These are phyloP conservation scores for Microplitis demolitor DNA, from an alignment of 1,140 invertebrate species.

Conservation along the genomic window DNA sequence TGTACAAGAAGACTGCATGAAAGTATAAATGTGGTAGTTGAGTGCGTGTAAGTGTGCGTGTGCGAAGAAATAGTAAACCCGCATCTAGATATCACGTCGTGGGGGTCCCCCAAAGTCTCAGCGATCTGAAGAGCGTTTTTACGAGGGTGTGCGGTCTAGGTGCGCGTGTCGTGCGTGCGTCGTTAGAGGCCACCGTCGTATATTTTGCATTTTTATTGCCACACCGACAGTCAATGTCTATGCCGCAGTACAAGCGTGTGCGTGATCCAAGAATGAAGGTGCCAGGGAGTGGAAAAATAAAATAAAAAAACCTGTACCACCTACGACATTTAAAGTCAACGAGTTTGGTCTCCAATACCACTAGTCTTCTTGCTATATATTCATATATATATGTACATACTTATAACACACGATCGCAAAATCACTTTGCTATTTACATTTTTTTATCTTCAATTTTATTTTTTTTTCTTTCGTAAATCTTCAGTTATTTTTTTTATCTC, in stretches of 20 bases:
- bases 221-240: conserved; percentile 26
- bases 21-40: not conserved
- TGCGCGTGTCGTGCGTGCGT: conserved; percentile 38
- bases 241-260: not conserved
- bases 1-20: no score
- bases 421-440: not conserved
- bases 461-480: not conserved
- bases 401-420: not conserved
- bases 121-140: conserved; percentile 17
- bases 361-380: not conserved
- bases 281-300: not conserved
- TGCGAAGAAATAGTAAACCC: conserved; percentile 7
- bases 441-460: not conserved
- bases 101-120: conserved; percentile 18
- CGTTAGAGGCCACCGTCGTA: conserved; percentile 39
- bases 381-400: not conserved
- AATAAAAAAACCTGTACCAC: conserved; percentile 1
- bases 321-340: conserved; percentile 15
- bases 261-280: conserved; percentile 2
- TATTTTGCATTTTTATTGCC: conserved; percentile 56
- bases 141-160: conserved; percentile 30
- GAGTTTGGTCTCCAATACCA: not conserved
- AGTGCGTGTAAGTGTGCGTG: not conserved
- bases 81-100: conserved; percentile 26
- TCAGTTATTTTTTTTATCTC: no score